Conservation (phyloP, 2,888 invertebrate genomes). For the Leptinotarsa peninsularis region DNA sequence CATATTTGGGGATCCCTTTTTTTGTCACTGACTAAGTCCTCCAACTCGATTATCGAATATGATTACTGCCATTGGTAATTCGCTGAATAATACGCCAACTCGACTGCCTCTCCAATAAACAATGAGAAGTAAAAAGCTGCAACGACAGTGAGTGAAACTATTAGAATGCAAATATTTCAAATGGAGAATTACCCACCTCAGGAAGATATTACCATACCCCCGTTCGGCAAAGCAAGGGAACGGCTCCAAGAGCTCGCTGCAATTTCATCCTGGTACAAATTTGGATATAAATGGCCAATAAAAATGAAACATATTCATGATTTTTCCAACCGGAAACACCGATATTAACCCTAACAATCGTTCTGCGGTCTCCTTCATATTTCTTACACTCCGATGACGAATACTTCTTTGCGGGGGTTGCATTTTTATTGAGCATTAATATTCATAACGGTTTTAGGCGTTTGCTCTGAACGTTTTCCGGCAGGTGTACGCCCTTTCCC, state of each 20-base stretch:
- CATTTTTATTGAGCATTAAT: slow-evolving; percentile 56
- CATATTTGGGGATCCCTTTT: too few relatives aligned
- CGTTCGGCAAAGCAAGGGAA: slow-evolving; percentile 50
- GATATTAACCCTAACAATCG: slow-evolving; percentile 61
- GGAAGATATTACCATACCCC: slow-evolving; percentile 57
- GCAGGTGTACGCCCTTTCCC: slow-evolving; percentile 40
- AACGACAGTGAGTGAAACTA: slow-evolving; percentile 63
- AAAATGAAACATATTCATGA: slow-evolving; percentile 69
- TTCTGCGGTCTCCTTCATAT: slow-evolving; percentile 51
- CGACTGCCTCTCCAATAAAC: slow-evolving; percentile 54
- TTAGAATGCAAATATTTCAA: slow-evolving; percentile 67
- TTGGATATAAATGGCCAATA: slow-evolving; percentile 67
- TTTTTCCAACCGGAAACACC: slow-evolving; percentile 65
- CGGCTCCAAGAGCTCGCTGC: slow-evolving; percentile 47
- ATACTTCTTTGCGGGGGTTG: slow-evolving; percentile 52
- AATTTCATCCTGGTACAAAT: slow-evolving; percentile 62
- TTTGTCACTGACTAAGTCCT: not conserved
- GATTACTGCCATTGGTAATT: slow-evolving; percentile 28
- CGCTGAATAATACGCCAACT: slow-evolving; percentile 47
- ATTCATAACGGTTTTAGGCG: slow-evolving; percentile 53
- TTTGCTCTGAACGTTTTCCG: slow-evolving; percentile 35
- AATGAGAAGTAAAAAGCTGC: slow-evolving; percentile 61
- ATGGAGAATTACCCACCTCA: slow-evolving; percentile 57
- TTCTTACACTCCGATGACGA: slow-evolving; percentile 60
- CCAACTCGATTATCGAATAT: not conserved